A percentile compares a stretch with the other conserved stretches of the same genome.
phyloP scores from a whole-genome alignment of 2,888 invertebrate genomes.

The Microdon myrmicae region DNA sequence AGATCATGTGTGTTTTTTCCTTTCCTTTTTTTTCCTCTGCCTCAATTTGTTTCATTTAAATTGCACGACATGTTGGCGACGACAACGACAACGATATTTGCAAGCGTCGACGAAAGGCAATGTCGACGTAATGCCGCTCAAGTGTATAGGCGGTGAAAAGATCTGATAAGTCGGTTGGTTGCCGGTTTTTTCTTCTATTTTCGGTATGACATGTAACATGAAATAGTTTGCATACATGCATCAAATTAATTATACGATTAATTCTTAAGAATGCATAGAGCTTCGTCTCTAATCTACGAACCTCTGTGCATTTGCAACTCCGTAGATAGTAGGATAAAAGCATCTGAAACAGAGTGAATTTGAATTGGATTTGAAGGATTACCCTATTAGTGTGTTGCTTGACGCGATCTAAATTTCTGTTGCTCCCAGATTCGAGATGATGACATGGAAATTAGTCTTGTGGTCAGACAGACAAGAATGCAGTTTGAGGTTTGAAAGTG shows the following conservation, averaged over 20 bases:
- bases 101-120: constrained; percentile 19
- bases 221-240: constrained; percentile 64
- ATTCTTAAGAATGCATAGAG: constrained; percentile 58
- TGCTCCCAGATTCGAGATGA: not conserved
- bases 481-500: too few species aligned
- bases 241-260: constrained; percentile 68
- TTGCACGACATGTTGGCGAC: constrained; percentile 36
- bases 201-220: constrained; percentile 57
- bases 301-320: too few species aligned
- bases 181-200: too few species aligned
- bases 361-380: constrained; percentile 45
- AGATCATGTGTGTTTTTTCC: too few species aligned
- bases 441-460: constrained; percentile 2
- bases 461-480: too few species aligned
- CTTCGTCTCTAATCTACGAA: constrained; percentile 2
- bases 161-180: constrained; percentile 53
- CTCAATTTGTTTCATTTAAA: constrained; percentile 51
- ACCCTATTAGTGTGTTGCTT: constrained; percentile 19
- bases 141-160: constrained; percentile 51
- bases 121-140: constrained; percentile 16
- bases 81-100: constrained; percentile 22
- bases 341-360: constrained; percentile 14
- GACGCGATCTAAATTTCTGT: constrained; percentile 5
- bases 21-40: constrained; percentile 20
- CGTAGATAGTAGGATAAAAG: not conserved